Evolutionary conservation across 2,888 invertebrate genomes (phyloP).

Genomic region (Poecilus cupreus): DNA sequence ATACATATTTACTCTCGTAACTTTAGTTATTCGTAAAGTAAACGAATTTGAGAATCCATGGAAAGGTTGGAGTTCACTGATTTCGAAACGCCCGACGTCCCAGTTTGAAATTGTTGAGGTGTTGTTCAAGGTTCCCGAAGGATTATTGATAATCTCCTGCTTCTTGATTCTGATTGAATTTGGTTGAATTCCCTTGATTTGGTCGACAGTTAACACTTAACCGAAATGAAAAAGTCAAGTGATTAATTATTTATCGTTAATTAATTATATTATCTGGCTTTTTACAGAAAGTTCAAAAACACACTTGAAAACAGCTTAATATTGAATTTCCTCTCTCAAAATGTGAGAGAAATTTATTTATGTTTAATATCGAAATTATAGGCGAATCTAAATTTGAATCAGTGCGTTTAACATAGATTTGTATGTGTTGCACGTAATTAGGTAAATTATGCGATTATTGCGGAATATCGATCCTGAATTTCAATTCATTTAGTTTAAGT

Average conservation of each 20-base stretch:
- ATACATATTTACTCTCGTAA: not conserved
- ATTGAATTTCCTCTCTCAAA: too few relatives aligned
- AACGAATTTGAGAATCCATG: not conserved
- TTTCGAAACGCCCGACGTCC: not conserved
- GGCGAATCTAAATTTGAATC: not conserved
- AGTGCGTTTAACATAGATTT: too few relatives aligned
- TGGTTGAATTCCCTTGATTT: not conserved
- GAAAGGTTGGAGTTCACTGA: not conserved
- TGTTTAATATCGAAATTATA: too few relatives aligned
- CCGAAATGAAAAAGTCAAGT: not conserved
- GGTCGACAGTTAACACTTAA: not conserved
- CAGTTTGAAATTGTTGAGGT: slow-evolving; percentile 7
- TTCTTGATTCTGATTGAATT: slow-evolving; percentile 17
- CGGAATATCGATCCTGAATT: not conserved
- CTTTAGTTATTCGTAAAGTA: too few relatives aligned
- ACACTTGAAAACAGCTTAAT: not conserved
- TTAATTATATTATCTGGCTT: not conserved
- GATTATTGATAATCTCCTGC: slow-evolving; percentile 34
- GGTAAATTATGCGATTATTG: not conserved
- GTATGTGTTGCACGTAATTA: not conserved
- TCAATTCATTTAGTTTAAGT: not conserved
- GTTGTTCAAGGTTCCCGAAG: not conserved
- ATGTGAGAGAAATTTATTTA: too few relatives aligned
- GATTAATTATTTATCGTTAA: slow-evolving; percentile 11
- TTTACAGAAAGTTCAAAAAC: not conserved